These are phyloP conservation scores for Fragum sueziense DNA, from an alignment of 2,888 invertebrate species.

Conservation along the genomic window DNA sequence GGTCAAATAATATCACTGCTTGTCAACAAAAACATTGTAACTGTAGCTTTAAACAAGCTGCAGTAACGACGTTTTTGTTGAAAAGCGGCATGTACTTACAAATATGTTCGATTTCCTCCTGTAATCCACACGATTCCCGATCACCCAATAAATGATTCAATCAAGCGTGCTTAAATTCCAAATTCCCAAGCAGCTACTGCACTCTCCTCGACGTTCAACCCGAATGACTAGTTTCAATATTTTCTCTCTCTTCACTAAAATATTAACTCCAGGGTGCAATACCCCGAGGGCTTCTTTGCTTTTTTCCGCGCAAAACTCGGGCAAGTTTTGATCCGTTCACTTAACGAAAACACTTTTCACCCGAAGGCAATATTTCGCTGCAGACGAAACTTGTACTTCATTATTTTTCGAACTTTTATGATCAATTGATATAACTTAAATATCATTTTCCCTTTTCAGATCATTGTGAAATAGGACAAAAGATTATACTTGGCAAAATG, in stretches of 20 bases:
- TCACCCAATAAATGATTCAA: not conserved
- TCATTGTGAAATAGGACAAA: no score
- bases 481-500: no score
- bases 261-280: constrained; percentile 37
- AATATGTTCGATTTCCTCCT: not conserved
- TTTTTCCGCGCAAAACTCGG: constrained; percentile 18
- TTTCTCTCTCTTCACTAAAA: constrained; percentile 18
- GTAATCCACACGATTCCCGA: not conserved
- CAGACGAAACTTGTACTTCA: no score
- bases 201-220: not conserved
- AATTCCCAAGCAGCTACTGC: not conserved
- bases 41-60: no score
- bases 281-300: constrained; percentile 10
- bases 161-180: not conserved
- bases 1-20: no score
- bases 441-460: no score
- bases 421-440: no score
- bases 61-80: no score
- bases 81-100: not conserved
- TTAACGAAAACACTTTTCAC: constrained; percentile 7
- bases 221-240: not conserved
- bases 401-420: no score
- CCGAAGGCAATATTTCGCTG: constrained; percentile 60
- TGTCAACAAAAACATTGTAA: no score
- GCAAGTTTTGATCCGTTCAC: constrained; percentile 2